Conservation (phyloP, 2,113 vertebrate genomes). For the Scatophagus argus region DNA sequence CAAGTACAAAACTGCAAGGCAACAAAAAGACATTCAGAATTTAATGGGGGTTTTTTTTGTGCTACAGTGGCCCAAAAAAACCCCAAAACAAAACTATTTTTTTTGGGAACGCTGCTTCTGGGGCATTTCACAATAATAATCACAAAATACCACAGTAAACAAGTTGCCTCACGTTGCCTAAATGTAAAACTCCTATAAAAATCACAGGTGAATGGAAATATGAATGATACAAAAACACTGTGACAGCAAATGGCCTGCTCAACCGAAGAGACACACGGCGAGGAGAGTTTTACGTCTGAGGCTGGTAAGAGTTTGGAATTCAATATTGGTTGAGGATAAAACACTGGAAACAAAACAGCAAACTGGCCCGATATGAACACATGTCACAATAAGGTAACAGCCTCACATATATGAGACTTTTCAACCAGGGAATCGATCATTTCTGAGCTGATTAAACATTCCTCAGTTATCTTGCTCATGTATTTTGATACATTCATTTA, state of each 20-base stretch:
- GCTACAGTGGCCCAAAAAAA: slow-evolving; percentile 67
- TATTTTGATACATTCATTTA: slow-evolving; percentile 22
- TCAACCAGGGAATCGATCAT: slow-evolving; percentile 1
- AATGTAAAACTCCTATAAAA: slow-evolving; percentile 65
- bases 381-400: neutral
- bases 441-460: slow-evolving; percentile 22
- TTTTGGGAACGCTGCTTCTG: slow-evolving; percentile 39
- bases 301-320: slow-evolving; percentile 8
- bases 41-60: slow-evolving; percentile 60
- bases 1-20: slow-evolving; percentile 75
- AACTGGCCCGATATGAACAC: slow-evolving; percentile 19
- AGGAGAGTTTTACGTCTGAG: slow-evolving; percentile 12
- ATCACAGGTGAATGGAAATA: slow-evolving; percentile 58
- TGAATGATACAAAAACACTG: slow-evolving; percentile 60
- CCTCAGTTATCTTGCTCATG: neutral
- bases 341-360: slow-evolving; percentile 11
- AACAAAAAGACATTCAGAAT: slow-evolving; percentile 77
- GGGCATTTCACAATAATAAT: slow-evolving; percentile 60
- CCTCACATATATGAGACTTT: slow-evolving; percentile 19
- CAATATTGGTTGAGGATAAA: neutral
- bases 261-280: slow-evolving; percentile 55
- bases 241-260: slow-evolving; percentile 68
- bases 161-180: slow-evolving; percentile 57
- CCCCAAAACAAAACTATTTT: slow-evolving; percentile 10
- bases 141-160: slow-evolving; percentile 67